phyloP scores from a whole-genome alignment of 2,797 vertebrate genomes.

The Rhinophrynus dorsalis region DNA sequence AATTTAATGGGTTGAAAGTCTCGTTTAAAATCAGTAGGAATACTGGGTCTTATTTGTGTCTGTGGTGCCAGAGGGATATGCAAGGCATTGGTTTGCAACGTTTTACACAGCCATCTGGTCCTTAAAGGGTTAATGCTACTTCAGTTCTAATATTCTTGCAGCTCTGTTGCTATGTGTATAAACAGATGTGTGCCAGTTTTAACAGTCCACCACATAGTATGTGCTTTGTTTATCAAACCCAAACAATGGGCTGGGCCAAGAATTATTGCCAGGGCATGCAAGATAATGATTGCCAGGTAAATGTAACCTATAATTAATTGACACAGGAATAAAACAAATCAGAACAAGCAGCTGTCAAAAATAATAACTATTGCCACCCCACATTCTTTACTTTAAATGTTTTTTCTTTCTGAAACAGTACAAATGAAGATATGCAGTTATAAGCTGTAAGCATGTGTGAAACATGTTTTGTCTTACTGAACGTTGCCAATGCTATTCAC shows the following conservation, averaged over 20 bases:
- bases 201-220: slow-evolving; percentile 33
- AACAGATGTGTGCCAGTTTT: slow-evolving; percentile 24
- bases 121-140: too few relatives aligned
- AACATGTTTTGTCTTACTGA: slow-evolving; percentile 26
- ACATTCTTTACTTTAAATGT: slow-evolving; percentile 48
- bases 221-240: slow-evolving; percentile 49
- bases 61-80: too few relatives aligned
- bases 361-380: slow-evolving; percentile 39
- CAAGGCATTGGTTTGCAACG: too few relatives aligned
- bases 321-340: slow-evolving; percentile 54
- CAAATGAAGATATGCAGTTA: not conserved
- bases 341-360: slow-evolving; percentile 52
- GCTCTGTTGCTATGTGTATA: slow-evolving; percentile 2
- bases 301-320: slow-evolving; percentile 56
- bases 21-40: too few relatives aligned
- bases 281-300: slow-evolving; percentile 56
- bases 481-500: slow-evolving; percentile 19
- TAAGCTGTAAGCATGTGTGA: slow-evolving; percentile 10
- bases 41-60: too few relatives aligned
- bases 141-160: not conserved
- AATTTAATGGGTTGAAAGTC: too few relatives aligned
- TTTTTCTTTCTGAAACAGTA: slow-evolving; percentile 25
- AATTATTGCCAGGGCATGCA: slow-evolving; percentile 54
- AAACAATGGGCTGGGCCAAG: slow-evolving; percentile 50
- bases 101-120: too few relatives aligned